Evolutionary conservation across 2,113 vertebrate species (phyloP), one percentile per base, ranked within the genome.

Genomic region (Gambusia holbrooki): DNA sequence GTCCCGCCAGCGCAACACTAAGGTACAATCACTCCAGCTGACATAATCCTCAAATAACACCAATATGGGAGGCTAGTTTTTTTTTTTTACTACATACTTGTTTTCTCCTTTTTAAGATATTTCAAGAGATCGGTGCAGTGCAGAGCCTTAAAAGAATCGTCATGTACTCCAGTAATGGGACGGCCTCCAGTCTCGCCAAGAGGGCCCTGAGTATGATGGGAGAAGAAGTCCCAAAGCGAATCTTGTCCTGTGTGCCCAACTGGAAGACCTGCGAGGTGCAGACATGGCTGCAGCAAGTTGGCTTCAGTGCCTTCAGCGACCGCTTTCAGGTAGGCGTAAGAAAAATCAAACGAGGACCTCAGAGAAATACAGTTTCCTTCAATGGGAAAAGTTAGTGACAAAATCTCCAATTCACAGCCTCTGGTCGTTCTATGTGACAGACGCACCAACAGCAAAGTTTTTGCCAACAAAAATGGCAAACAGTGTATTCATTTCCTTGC

Each of bases 181-280:
- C 97, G 7, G 95, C 93, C 14, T 96, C 95, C 1, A 69, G 92
- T 25, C 94, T 99, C 33, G 97, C 97, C 64, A 98, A 98, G 91
- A 94, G 95, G 64, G 95, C 96, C 0, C 94, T 99, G 77, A 91
- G 84, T 14, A 92, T 95, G 92, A 96, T 99, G 93, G 95, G 95
- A 0, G 98, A 98, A 77, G 96, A 97, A 65, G 96, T 98, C 42
- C 98, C 98, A 0, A 93, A 92, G 48, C 95, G 94, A 58, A 96
- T 99, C 83, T 83, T 96, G 75, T 95, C 97, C 73, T 94, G 94
- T 0, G 97, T 99, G 71, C 96, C 97, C 83, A 98, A 96, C 94
- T 99, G 98, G 98, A 99, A 99, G 83, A 92, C 94, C 42, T 92
- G 93, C 0, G 97, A 98, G 81, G 98, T 99, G 76, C 97, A 96